These are phyloP conservation scores for Atlantisia rogersi DNA, from an alignment of 2,113 vertebrate genomes.

Conservation along the genomic window DNA sequence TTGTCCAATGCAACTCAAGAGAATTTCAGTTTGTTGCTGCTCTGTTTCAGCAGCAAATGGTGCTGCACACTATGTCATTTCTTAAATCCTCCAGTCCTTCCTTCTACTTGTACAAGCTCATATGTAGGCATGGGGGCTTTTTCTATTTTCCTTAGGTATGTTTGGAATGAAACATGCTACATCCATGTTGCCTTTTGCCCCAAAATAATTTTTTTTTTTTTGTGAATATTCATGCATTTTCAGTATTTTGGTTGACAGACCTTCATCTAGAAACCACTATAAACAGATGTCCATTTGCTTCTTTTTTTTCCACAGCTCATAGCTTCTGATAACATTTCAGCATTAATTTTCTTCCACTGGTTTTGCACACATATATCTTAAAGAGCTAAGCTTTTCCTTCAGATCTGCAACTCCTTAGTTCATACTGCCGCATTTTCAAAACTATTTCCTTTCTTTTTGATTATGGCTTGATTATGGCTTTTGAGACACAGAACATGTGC, in stretches of 20 bases:
- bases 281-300: neutral
- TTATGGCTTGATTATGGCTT: neutral
- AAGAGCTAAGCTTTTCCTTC: neutral
- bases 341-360: neutral
- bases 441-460: neutral
- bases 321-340: neutral
- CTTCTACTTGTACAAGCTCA: neutral
- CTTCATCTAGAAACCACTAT: neutral
- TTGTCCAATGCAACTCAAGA: neutral
- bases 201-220: neutral
- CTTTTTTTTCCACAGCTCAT: neutral
- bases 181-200: neutral
- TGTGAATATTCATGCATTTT: neutral
- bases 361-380: neutral
- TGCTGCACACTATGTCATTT: neutral
- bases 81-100: neutral
- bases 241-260: neutral
- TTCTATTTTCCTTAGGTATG: neutral
- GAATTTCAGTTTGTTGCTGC: conserved; percentile 14
- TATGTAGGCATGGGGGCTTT: neutral
- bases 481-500: neutral
- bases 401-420: neutral
- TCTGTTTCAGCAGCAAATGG: neutral
- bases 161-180: neutral
- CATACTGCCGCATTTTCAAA: neutral